Conservation (phyloP, 2,888 invertebrate species). For the Acanthosoma haemorrhoidale region DNA sequence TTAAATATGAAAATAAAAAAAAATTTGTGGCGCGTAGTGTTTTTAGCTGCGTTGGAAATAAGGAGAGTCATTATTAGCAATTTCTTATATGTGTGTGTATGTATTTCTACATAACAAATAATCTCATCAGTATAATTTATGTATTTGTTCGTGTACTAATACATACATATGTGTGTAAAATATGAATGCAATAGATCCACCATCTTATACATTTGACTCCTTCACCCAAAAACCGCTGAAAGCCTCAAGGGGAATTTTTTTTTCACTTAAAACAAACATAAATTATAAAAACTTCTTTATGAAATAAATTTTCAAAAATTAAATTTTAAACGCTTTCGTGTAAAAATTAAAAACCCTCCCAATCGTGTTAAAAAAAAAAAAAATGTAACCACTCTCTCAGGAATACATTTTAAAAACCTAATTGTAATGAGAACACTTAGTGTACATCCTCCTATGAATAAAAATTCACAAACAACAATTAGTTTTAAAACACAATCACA, state of each 20-base stretch:
- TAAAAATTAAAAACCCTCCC: background rate
- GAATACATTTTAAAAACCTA: constrained; percentile 3
- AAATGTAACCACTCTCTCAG: constrained; percentile 25
- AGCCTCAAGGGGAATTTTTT: constrained; percentile 22
- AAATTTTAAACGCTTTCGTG: background rate
- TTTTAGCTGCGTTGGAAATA: constrained; percentile 40
- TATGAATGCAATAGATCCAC: constrained; percentile 22
- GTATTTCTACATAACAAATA: background rate
- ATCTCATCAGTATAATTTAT: background rate
- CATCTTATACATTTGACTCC: constrained; percentile 23
- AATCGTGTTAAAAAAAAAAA: background rate
- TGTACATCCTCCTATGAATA: constrained; percentile 16
- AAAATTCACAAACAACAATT: constrained; percentile 8
- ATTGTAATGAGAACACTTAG: background rate
- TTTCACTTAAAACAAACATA: background rate
- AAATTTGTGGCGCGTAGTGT: constrained; percentile 40
- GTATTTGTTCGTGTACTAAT: background rate
- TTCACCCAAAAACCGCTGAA: constrained; percentile 24
- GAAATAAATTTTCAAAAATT: background rate
- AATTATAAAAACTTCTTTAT: background rate
- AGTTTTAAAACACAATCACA: constrained; percentile 24
- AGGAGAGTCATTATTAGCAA: constrained; percentile 39
- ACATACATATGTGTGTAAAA: constrained; percentile 4
- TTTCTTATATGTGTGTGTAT: constrained; percentile 22
- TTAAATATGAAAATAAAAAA: constrained; percentile 38